Evolutionary conservation across 2,888 invertebrate genomes (phyloP), one percentile per base, ranked within the genome.

Genomic region (Pseudoips prasinana): DNA sequence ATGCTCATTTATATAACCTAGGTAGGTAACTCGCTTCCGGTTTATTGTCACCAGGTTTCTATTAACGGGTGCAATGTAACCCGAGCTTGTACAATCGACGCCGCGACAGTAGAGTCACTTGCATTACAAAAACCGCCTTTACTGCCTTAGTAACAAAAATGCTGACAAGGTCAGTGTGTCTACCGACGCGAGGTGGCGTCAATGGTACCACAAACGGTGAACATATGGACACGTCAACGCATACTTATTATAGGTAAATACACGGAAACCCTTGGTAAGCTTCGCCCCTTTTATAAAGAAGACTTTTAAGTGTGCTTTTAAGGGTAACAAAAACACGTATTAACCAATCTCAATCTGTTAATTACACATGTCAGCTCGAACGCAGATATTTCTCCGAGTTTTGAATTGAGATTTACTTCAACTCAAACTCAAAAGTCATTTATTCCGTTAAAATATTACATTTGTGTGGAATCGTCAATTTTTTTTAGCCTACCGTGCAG

Each of bases 241-340:
- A 46, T 54, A 58, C 44, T 46, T 52, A n/a, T n/a, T n/a, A 57
- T 51, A 60, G 63, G 60, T 43, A 42, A 40, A 40, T 66, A 65
- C 58, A 66, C 60, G 60, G 69, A 85, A 85, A 78, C 85, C 85
- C 77, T 83, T 79, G 72, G 66, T 70, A 64, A 63, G 59, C 64
- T 72, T 67, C 68, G 64, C 67, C 63, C 67, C 60, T 67, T 73
- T 74, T 72, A 64, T 64, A 70, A 61, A 61, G 83, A 84, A 84
- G 70, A 79, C 85, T 47, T 64, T 44, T 48, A 73, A 76, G 58
- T 57, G 41, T 30, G 8, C 9, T 32, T 43, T 43, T 40, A 46
- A 47, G 29, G 35, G 29, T 33, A 39, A 46, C 7, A 20, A 20
- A 20, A 20, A 14, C 14, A 14, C 5, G 14, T 20, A 20, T 2